Evolutionary conservation across 1,140 invertebrate genomes (phyloP), one percentile per base, ranked within the genome.

Genomic region (Heliconius himera): DNA sequence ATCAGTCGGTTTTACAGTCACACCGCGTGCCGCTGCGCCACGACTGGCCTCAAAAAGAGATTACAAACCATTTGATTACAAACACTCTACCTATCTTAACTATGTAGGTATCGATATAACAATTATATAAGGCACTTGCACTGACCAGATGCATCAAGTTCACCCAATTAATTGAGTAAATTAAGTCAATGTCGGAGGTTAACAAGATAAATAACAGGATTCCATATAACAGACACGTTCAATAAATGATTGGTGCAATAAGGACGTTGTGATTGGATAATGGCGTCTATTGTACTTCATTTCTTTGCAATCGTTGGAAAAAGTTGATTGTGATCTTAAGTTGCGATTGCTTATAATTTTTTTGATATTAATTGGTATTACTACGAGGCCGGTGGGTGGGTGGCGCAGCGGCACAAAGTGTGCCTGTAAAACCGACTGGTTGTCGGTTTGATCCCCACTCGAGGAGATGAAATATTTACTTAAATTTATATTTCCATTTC

Each of bases 161-260:
- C 76, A 77, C 66, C 76, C 60, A 79, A 79, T 79, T 79, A 79
- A 79, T 79, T 76, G 73, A 79, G 33, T 70, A 36, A 76, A 79
- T 79, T 79, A 79, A 79, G 78, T 79, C 78, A 79, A 76, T 79
- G 78, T 79, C 78, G 71, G 60, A 70, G 78, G 78, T 76, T 79
- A 79, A 79, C 78, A 49, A 76, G 60, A 76, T 79, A 76, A 79
- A 56, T 79, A 76, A 76, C 78, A 54, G 74, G 66, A 54, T 76
- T 72, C 74, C 71, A 74, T 71, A 70, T 79, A 60, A 26, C 66
- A 76, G 74, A 74, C 66, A 71, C 60, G 73, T 79, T 20, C 70
- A 72, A 76, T 79, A 79, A 79, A 79, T 79, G 70, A 75, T 79
- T 70, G 78, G 60, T 74, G 78, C 60, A 71, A 79, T 79, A 72